Base-by-base conservation (phyloP, 2,888 invertebrate genomes). In the Ophion ellenae region DNA sequence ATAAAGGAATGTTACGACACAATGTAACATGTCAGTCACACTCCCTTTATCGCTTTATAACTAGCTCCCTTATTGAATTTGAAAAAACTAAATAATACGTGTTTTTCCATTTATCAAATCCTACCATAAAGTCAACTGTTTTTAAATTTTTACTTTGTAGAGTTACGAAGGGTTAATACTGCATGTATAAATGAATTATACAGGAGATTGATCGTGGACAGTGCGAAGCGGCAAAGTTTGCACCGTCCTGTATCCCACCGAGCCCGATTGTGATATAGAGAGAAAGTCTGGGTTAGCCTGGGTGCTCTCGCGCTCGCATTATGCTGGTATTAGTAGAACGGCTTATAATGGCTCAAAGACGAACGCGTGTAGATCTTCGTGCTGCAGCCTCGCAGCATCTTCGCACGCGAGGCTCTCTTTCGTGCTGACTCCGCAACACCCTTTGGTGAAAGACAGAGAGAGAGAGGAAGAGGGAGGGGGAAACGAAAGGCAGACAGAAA, bases 271-370 rank as follows among this genome's bases (percentile, higher is more conserved):
- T 45, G 77, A 64, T 80, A 80, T 59, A 74, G 80, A 81, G 86
- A 86, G 86, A 86, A 86, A 86, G 86, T 86, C 69, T 73, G 57
- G 76, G 73, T 77, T 86, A 85, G 83, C 85, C 76, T 40, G 83
- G 14, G 76, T 80, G 80, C 82, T 85, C 78, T 77, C 70, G 36
- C 85, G 47, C 82, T 82, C 71, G 76, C 76, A 80, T 76, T 83
- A 80, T 69, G 61, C 67, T 75, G 36, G 70, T 82, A 82, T 74
- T 64, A 79, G 74, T 79, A 57, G 76, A 28, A 59, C 79, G 67
- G 66, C 40, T 85, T 76, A 74, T 74, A 74, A 80, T 73, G 76
- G 61, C 61, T 57, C 66, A 40, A 73, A 73, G 82, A 59, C 45
- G 32, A 85, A 79, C 67, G 82, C 77, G 69, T 61, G 67, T 73